Base-by-base conservation (phyloP, 2,888 invertebrate genomes). In the Megastigmus dorsalis region DNA sequence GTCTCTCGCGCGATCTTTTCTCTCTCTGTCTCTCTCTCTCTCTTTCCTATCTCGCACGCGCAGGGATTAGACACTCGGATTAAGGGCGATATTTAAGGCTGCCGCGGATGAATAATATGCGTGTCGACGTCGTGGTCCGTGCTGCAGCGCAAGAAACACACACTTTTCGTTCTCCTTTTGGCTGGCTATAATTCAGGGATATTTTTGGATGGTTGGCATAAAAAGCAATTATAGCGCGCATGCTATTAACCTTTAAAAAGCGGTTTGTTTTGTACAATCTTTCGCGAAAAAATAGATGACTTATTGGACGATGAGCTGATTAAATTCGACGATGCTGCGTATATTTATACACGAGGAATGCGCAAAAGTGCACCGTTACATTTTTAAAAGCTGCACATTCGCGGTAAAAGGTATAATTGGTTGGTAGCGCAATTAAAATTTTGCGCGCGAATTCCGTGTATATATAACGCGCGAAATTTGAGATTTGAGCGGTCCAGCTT, bases 121-220 rank as follows among this genome's bases (percentile, higher is more conserved):
- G 70, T 15, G 26, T n/a, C n/a, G n/a, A n/a, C n/a, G n/a, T n/a
- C n/a, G n/a, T n/a, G n/a, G n/a, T n/a, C n/a, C n/a, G n/a, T 54
- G 15, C 43, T 10, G 26, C 43, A n/a, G 60, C 28, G 48, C 59
- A 48, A 48, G 48, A 30, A 26, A 15, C 23, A 26, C 20, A 15
- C 23, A 26, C 20, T 10, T 20, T 3, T 43, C 23, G 6, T 30
- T 30, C 36, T 67, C 36, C 3, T 50, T 52, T 57, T 43, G 63
- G 26, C 71, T 43, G 63, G 26, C 71, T 26, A 71, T 71, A 71
- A 71, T 57, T 71, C 57, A 65, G 38, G 10, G 10, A 20, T 33
- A 48, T 41, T 54, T 43, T 45, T 48, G 54, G 13, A 15, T 36
- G 36, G 63, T 70, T 70, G 63, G 23, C 70, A 70, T 70, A 70